Percentiles rank a stretch among this genome's conserved stretches.
Evolutionary conservation across 2,797 vertebrate genomes (phyloP).

Genomic region (Pantherophis vulpinus): DNA sequence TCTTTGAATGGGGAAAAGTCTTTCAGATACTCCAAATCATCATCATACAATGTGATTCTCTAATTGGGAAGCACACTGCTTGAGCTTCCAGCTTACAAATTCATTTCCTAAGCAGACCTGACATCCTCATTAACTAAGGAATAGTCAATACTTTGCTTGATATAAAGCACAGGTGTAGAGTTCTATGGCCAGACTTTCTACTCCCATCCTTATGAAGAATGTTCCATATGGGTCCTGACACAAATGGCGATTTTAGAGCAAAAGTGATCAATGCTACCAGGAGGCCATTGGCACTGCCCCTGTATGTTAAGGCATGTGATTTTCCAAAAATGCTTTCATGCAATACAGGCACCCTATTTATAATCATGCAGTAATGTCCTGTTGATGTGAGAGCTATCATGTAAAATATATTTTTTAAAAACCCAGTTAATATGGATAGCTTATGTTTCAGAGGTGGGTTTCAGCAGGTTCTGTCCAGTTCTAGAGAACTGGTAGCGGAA

Average conservation of each 20-base stretch:
- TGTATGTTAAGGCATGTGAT: slow-evolving; percentile 5
- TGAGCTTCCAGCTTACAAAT: slow-evolving; percentile 23
- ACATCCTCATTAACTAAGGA: slow-evolving; percentile 59
- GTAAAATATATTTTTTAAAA: background rate
- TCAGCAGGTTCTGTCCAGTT: too few species aligned
- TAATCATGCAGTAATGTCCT: background rate
- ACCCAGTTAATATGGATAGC: background rate
- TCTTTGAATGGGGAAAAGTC: slow-evolving; percentile 35
- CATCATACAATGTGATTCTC: slow-evolving; percentile 26
- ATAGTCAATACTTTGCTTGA: slow-evolving; percentile 37
- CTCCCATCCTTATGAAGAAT: slow-evolving; percentile 22
- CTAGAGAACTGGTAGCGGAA: too few species aligned
- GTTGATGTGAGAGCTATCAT: background rate
- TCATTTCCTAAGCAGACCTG: slow-evolving; percentile 38
- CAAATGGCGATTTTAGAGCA: slow-evolving; percentile 30
- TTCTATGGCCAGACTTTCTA: slow-evolving; percentile 34
- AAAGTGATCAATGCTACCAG: slow-evolving; percentile 35
- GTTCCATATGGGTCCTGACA: slow-evolving; percentile 43
- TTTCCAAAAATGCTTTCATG: background rate
- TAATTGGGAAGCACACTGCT: slow-evolving; percentile 21
- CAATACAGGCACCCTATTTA: background rate
- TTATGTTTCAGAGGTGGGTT: background rate
- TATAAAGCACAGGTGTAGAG: slow-evolving; percentile 33
- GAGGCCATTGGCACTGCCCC: background rate
- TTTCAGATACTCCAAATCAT: slow-evolving; percentile 25